Evolutionary conservation across 2,113 vertebrate genomes (phyloP), one percentile per base, ranked within the genome.

Genomic region (Marmota monax): DNA sequence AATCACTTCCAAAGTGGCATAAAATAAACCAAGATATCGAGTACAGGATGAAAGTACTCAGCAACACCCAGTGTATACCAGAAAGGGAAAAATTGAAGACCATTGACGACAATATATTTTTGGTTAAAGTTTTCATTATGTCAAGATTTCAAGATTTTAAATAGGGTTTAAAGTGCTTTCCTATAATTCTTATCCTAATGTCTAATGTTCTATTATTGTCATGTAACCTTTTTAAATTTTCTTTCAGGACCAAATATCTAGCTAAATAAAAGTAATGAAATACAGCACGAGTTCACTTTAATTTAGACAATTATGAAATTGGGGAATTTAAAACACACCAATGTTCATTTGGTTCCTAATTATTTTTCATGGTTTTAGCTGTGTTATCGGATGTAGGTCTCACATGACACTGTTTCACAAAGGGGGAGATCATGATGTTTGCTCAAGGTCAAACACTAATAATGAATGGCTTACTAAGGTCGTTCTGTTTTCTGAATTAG

Each of bases 1-100:
- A 96, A 83, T 78, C 51, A 73, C 70, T 97, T 95, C 17, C 63
- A 88, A 97, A 95, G 67, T 73, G 67, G 65, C 84, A 96, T 94
- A 96, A 96, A 95, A 94, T 93, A 92, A 97, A 93, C 61, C 80
- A 70, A 74, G 56, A 48, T 63, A 89, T 61, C 0, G 0, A 56
- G 8, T 25, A 37, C 67, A 92, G 9, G 17, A 37, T 87, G 51
- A 86, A 94, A 86, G 39, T n/a, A 51, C 34, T 92, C 63, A 83
- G 53, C 86, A 90, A 45, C 0, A 88, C 4, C 18, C 23, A 86
- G 20, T 3, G 7, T 51, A 45, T 22, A 87, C 34, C 23, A 78
- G 39, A 87, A 86, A 80, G 1, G 2, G 4, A 48, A 88, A 65
- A 80, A 1, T 7, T 53, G 7, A 4, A 93, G 27, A 84, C 29